Evolutionary conservation across 2,797 vertebrate species (phyloP), one percentile per base, ranked within the genome.

Genomic region (Amblyraja radiata): DNA sequence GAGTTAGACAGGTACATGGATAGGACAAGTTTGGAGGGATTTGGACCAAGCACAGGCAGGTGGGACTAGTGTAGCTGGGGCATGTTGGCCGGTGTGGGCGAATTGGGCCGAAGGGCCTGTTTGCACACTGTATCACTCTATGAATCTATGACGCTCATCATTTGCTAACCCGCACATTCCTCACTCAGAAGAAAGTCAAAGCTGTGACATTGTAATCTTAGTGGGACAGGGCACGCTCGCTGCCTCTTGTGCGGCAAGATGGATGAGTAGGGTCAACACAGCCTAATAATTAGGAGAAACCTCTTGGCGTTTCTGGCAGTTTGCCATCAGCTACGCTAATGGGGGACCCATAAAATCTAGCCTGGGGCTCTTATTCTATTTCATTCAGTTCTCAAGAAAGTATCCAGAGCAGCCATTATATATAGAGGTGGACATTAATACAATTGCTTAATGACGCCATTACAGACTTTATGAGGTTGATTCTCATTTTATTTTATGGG

Each of bases 401-500:
- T 16, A 88, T 65, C 58, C 28, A 18, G n/a, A 18, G 61, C 65
- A 68, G 61, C 61, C 32, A 7, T 18, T 36, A 65, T 32, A 88
- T 16, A n/a, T n/a, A 88, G 7, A 65, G n/a, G n/a, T 18, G 61
- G 16, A 65, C 6, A 65, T 63, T 68, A 32, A 65, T 58, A 6
- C 25, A 16, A 65, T 21, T 65, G 18, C 36, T 88, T 88, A 18
- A 88, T 32, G 2, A 88, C 4, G 16, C 63, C 84, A 68, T 88
- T 68, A 88, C 13, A 4, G 61, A 68, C 63, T 68, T 65, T 65
- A 86, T 63, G 61, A 13, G 46, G 61, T 16, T 68, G 14, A 68
- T 88, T 32, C 28, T 18, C 84, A 88, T 88, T 18, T 88, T 84
- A 88, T 68, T 88, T 88, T 88, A 68, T 68, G n/a, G n/a, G 16